Evolutionary conservation across 2,797 vertebrate genomes (phyloP).

Genomic region (Naso thynnoides): DNA sequence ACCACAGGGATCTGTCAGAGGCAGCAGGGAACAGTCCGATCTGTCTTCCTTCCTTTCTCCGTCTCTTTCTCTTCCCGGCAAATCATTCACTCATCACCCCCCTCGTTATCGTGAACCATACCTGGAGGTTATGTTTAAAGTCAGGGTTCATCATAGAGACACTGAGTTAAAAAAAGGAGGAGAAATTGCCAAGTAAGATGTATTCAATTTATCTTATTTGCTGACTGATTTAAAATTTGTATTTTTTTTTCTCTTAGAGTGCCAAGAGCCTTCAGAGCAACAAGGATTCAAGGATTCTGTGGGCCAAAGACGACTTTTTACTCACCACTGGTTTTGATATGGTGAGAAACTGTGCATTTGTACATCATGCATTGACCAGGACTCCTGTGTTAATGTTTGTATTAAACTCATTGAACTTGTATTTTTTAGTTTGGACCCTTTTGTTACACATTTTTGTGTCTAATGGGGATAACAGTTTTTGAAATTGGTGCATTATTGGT

Average conservation of each 20-base stretch:
- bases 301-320: conserved; percentile 88
- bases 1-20: conserved; percentile 55
- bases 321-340: conserved; percentile 92
- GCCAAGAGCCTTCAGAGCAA: conserved; percentile 86
- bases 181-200: not conserved
- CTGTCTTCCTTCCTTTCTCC: conserved; percentile 42
- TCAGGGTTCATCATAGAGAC: conserved; percentile 1
- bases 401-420: too few relatives aligned
- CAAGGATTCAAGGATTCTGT: conserved; percentile 90
- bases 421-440: too few relatives aligned
- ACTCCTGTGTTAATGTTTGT: not conserved
- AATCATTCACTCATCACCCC: conserved; percentile 51
- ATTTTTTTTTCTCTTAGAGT: conserved; percentile 81
- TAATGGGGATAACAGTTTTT: too few relatives aligned
- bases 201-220: not conserved
- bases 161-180: not conserved
- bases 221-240: not conserved
- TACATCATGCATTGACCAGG: not conserved
- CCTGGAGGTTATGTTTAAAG: conserved; percentile 22
- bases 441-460: too few relatives aligned
- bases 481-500: too few relatives aligned
- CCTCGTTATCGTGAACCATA: conserved; percentile 13
- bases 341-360: conserved; percentile 77
- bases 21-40: conserved; percentile 45
- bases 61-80: conserved; percentile 12